Percentiles rank a stretch among this genome's conserved stretches.
Conservation (phyloP, 2,888 invertebrate species). For the Hylaea fasciaria region DNA sequence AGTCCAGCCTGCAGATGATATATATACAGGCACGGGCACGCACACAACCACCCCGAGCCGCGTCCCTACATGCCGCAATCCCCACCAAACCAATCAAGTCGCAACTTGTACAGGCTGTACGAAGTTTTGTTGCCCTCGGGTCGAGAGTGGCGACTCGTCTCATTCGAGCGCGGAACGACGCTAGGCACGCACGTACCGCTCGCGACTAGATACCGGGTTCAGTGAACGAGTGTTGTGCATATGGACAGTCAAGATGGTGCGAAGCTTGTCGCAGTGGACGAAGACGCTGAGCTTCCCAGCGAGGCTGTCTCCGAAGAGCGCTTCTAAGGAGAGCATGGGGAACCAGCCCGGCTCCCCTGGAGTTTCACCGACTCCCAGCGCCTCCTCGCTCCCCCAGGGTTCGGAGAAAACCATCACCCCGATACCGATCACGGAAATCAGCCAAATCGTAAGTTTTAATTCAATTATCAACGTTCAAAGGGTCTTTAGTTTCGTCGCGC, state of each 20-base stretch:
- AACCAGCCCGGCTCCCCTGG: slow-evolving; percentile 84
- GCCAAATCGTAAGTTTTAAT: slow-evolving; percentile 86
- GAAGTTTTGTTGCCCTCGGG: slow-evolving; percentile 54
- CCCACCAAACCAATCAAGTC: slow-evolving; percentile 65
- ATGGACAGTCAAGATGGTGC: slow-evolving; percentile 89
- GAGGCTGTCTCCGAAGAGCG: slow-evolving; percentile 92
- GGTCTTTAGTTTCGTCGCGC: slow-evolving; percentile 36
- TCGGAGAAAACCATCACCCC: slow-evolving; percentile 83
- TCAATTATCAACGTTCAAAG: slow-evolving; percentile 35
- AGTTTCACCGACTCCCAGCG: slow-evolving; percentile 87
- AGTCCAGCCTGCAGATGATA: slow-evolving; percentile 44
- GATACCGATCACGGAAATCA: slow-evolving; percentile 88
- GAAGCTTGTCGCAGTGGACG: slow-evolving; percentile 95
- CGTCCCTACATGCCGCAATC: slow-evolving; percentile 46
- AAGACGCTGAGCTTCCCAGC: slow-evolving; percentile 96
- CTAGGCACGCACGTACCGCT: slow-evolving; percentile 63
- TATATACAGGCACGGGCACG: slow-evolving; percentile 38
- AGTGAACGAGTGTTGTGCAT: slow-evolving; percentile 79
- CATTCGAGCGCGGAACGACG: slow-evolving; percentile 75
- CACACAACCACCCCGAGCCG: slow-evolving; percentile 46
- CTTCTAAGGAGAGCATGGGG: slow-evolving; percentile 88
- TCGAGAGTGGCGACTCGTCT: slow-evolving; percentile 40
- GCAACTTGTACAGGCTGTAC: slow-evolving; percentile 71
- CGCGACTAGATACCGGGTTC: slow-evolving; percentile 55
- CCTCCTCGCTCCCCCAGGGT: slow-evolving; percentile 84